phyloP scores from a whole-genome alignment of 2,797 vertebrate species.

The Amniataba percoides region DNA sequence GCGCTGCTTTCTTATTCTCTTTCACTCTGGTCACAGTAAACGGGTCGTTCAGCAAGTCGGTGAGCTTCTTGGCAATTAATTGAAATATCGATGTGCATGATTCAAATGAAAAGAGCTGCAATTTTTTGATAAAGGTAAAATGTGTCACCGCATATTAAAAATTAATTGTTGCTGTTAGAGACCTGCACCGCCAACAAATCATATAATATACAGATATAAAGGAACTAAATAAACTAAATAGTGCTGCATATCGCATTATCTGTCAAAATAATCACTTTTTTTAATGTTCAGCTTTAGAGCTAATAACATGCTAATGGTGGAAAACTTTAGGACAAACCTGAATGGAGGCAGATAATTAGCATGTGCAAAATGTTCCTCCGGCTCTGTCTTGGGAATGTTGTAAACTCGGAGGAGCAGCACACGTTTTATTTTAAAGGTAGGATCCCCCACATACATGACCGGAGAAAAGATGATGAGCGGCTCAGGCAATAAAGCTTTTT shows the following conservation, averaged over 20 bases:
- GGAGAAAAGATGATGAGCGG: background rate
- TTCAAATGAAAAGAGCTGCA: no score
- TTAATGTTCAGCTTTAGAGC: background rate
- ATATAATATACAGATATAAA: no score
- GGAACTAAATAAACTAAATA: no score
- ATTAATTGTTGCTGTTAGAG: no score
- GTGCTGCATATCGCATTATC: no score
- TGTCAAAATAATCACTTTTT: no score
- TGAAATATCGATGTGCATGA: no score
- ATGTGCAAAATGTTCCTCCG: conserved; percentile 34
- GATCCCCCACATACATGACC: background rate
- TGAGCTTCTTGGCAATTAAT: no score
- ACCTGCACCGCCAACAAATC: no score
- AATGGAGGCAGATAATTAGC: conserved; percentile 25
- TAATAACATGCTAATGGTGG: conserved; percentile 44
- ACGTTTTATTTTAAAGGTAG: conserved; percentile 1
- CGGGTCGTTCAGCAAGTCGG: background rate
- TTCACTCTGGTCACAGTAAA: conserved; percentile 3
- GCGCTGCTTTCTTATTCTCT: background rate
- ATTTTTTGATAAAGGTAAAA: no score
- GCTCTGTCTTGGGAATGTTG: conserved; percentile 21
- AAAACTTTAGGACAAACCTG: conserved; percentile 48
- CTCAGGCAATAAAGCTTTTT: conserved; percentile 8
- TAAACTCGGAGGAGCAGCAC: conserved; percentile 20
- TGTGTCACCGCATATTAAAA: no score